Evolutionary conservation across 1,140 invertebrate genomes (phyloP), one percentile per base, ranked within the genome.

Genomic region (Trichomalopsis sarcophagae): DNA sequence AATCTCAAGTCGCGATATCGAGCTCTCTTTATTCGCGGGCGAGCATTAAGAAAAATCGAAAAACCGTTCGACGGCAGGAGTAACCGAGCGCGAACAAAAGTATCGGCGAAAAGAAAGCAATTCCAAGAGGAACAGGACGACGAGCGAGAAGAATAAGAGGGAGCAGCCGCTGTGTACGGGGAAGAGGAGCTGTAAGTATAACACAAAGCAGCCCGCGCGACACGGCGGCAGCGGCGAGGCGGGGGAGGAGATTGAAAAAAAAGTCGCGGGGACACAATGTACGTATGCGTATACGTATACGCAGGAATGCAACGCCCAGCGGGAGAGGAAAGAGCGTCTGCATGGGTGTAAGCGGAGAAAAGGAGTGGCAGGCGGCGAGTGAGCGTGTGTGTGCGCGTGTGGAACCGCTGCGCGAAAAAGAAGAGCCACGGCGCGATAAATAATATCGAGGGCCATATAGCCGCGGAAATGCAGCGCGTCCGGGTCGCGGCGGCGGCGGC

Each of bases 1-100:
- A 85, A 85, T 85, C 84, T 81, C 62, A 30, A 81, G 73, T 62
- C 62, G 17, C 66, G 68, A 47, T 30, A 23, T 50, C 50, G 40
- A 47, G 68, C 23, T 80, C 69, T 68, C 33, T 36, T 80, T 80
- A 13, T 84, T 73, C 74, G 44, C 33, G 55, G 74, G 76, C 21
- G 74, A 36, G 40, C 14, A 79, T 84, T 84, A 79, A 73, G 30
- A 84, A 84, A 84, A 79, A 79, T 84, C 66, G 78, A 80, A 80
- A 80, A 80, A 69, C 62, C 47, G 78, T 68, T 69, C 13, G 1
- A n/a, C 62, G 55, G 55, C 74, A 47, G 30, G 73, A 33, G 73
- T 11, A 66, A 69, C 50, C 76, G 76, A 84, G 78, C 62, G 23
- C 1, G 47, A 74, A 50, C 7, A 84, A 77, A 74, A 74, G 23